These are phyloP conservation scores for Chionodraco myersi DNA, from an alignment of 2,113 vertebrate genomes.

Conservation along the genomic window DNA sequence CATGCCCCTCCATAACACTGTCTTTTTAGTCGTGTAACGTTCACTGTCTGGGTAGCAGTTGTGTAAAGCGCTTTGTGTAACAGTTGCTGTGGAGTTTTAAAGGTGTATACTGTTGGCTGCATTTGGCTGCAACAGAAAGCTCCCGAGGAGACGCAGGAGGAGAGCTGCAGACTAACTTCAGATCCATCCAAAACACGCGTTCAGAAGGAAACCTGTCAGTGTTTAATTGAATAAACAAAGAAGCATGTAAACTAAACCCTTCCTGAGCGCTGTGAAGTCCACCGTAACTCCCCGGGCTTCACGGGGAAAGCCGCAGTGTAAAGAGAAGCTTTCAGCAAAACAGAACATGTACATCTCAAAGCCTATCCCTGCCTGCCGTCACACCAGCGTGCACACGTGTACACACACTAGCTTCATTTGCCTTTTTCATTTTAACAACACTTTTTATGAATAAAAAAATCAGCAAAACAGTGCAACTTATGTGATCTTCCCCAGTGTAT, in stretches of 20 bases:
- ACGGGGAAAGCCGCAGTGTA: constrained; percentile 16
- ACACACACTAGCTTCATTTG: background rate
- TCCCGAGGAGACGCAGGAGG: background rate
- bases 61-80: background rate
- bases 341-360: constrained; percentile 1
- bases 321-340: constrained; percentile 9
- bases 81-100: background rate
- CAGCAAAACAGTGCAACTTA: background rate
- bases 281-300: background rate
- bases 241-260: background rate
- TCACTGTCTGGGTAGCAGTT: background rate
- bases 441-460: background rate
- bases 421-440: background rate
- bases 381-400: no score
- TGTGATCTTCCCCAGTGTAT: constrained; percentile 17
- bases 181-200: background rate
- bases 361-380: background rate
- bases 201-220: background rate
- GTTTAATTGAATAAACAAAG: background rate
- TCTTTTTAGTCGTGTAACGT: background rate
- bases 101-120: background rate
- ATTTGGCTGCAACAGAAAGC: constrained; percentile 5
- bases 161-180: background rate
- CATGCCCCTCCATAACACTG: no score
- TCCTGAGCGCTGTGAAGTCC: background rate